Percentiles rank a stretch among this genome's conserved stretches.
phyloP scores from a whole-genome alignment of 2,888 invertebrate species.

The Scaptomyza caliginosa region DNA sequence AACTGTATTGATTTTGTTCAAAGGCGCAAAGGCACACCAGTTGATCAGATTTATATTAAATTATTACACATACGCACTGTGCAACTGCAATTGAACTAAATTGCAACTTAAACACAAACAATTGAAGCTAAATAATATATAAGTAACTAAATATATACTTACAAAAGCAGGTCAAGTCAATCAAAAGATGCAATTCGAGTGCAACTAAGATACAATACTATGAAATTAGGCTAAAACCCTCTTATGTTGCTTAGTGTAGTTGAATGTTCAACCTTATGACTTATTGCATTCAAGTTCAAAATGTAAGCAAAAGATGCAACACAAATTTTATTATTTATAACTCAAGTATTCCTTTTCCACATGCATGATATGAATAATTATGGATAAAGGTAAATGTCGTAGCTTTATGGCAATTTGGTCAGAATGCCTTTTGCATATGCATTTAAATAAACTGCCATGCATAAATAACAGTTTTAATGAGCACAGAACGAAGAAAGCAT shows the following conservation, averaged over 20 bases:
- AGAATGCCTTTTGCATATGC: slow-evolving; percentile 18
- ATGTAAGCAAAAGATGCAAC: not conserved
- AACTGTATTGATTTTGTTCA: slow-evolving; percentile 69
- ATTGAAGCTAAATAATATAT: not conserved
- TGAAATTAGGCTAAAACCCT: not conserved
- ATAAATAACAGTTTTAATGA: slow-evolving; percentile 65
- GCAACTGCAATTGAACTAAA: slow-evolving; percentile 1
- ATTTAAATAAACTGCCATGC: slow-evolving; percentile 41
- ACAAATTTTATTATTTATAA: not conserved
- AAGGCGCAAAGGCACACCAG: slow-evolving; percentile 51
- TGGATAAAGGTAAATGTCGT: not conserved
- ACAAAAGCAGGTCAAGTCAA: not conserved
- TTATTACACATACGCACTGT: slow-evolving; percentile 58
- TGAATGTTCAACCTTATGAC: not conserved
- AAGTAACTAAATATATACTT: too few species aligned
- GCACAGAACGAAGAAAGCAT: slow-evolving; percentile 40
- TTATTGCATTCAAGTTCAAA: not conserved
- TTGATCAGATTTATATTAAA: slow-evolving; percentile 52
- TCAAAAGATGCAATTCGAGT: not conserved
- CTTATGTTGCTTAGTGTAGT: not conserved
- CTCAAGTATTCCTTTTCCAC: not conserved
- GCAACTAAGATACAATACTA: not conserved
- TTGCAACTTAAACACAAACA: not conserved
- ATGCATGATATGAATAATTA: slow-evolving; percentile 3
- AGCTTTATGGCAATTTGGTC: not conserved